Base-by-base conservation (phyloP, 2,113 vertebrate genomes). In the Illadopsis cleaveri region DNA sequence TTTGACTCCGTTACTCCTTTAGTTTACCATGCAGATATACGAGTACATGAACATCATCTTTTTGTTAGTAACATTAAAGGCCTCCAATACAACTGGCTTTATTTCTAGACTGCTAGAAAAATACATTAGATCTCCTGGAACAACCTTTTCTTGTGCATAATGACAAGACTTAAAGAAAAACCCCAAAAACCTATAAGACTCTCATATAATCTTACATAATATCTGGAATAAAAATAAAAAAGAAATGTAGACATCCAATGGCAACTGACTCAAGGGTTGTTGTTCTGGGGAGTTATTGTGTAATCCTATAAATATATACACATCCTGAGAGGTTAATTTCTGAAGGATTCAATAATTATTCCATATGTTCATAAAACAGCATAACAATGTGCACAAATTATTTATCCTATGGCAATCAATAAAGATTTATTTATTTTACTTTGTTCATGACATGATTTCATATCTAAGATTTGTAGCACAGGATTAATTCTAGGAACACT, bases 241-340 rank as follows among this genome's bases (percentile, higher is more conserved):
- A 8, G 3, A 77, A 61, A n/a, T 12, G 0, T 35, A 28, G 12
- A 21, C 40, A 66, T 10, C 4, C 0, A 1, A 35, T 40, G 11
- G 8, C 22, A 90, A 47, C 5, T 25, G 25, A 48, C 22, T 70
- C 51, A 66, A 8, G 5, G 30, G 5, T 58, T 79, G 28, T 10
- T 54, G 42, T 85, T 45, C 20, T 53, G 25, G 11, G 15, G 10
- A 57, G 6, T 44, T 76, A 45, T 9, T 27, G 10, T 58, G 4
- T 12, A 71, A 37, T 73, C 31, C 15, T 66, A 10, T 40, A 50
- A 61, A 53, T 4, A 4, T 45, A 47, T 40, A 22, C 6, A 45
- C 6, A 14, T 62, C 9, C 15, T 73, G 38, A n/a, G 71, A 45
- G 28, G 5, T 33, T 35, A 9, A 38, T 45, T 79, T 57, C 24